A percentile compares a stretch with the other conserved stretches of the same genome.
These are phyloP conservation scores for Mesocentrotus franciscanus DNA, from an alignment of 53 echinoderm and acorn worm genomes.

Conservation along the genomic window DNA sequence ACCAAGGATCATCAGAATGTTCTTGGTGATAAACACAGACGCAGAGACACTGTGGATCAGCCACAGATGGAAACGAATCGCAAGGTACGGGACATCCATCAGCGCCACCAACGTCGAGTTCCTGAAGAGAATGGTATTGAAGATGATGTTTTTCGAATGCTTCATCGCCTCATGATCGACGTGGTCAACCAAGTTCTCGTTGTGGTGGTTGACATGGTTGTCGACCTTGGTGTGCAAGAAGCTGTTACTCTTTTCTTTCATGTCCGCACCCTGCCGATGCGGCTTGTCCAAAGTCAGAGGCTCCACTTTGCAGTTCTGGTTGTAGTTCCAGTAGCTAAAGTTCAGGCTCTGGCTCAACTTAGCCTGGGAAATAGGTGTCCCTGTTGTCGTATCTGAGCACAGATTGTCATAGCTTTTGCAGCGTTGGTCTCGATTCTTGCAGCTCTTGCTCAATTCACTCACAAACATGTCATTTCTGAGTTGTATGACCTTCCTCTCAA, in stretches of 20 bases:
- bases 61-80: slow-evolving; percentile 88
- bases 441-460: slow-evolving; percentile 52
- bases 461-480: slow-evolving; percentile 63
- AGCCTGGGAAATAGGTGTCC: slow-evolving; percentile 29
- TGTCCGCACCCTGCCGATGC: neutral
- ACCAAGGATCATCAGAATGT: slow-evolving; percentile 83
- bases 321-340: slow-evolving; percentile 67
- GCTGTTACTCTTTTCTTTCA: slow-evolving; percentile 17
- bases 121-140: slow-evolving; percentile 54
- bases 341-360: slow-evolving; percentile 63
- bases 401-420: slow-evolving; percentile 53
- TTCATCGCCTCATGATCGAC: neutral
- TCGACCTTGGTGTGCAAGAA: slow-evolving; percentile 21
- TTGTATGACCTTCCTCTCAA: slow-evolving; percentile 57
- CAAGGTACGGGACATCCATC: slow-evolving; percentile 87
- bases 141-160: slow-evolving; percentile 49
- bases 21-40: slow-evolving; percentile 89
- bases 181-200: neutral
- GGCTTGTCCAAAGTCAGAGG: slow-evolving; percentile 4
- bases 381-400: neutral
- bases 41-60: slow-evolving; percentile 70
- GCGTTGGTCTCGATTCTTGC: slow-evolving; percentile 40
- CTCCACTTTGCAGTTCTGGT: slow-evolving; percentile 63
- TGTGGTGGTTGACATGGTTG: slow-evolving; percentile 8
- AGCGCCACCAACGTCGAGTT: slow-evolving; percentile 59